Percentiles rank a stretch among this genome's conserved stretches.
Conservation (phyloP, 2,797 vertebrate genomes). For the Clarias platycephalus region DNA sequence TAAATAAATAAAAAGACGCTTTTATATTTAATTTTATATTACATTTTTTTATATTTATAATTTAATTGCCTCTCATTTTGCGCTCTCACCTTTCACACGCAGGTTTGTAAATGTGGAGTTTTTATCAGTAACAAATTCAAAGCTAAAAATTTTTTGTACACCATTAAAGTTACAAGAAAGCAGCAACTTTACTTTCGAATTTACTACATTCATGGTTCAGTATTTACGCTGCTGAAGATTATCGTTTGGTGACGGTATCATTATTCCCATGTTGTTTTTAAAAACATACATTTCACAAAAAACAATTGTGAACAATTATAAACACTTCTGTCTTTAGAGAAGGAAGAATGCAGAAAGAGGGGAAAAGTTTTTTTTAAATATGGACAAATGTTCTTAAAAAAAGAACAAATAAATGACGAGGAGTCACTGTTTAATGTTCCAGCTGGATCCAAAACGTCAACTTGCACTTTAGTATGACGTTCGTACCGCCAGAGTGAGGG, state of each 20-base stretch:
- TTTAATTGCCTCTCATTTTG: slow-evolving; percentile 9
- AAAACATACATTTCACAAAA: too few relatives aligned
- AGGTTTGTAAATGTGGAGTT: neutral
- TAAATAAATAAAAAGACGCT: neutral
- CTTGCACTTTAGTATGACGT: neutral
- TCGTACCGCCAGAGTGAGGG: neutral
- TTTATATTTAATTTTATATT: neutral
- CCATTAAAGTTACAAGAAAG: neutral
- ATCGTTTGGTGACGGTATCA: too few relatives aligned
- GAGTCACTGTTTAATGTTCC: neutral
- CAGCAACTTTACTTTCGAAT: neutral
- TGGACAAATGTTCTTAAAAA: neutral
- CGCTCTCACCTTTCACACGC: neutral
- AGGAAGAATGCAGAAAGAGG: neutral
- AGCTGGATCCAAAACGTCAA: neutral
- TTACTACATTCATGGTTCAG: too few relatives aligned
- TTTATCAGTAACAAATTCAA: neutral
- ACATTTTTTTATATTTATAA: neutral
- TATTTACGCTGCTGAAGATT: neutral
- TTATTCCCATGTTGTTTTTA: too few relatives aligned
- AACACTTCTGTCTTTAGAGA: neutral
- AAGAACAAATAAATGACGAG: neutral
- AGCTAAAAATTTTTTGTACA: neutral
- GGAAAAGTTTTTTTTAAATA: neutral
- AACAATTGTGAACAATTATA: neutral